These are phyloP conservation scores for Leptodactylus fallax DNA, from an alignment of 2,797 vertebrate genomes.

Conservation along the genomic window DNA sequence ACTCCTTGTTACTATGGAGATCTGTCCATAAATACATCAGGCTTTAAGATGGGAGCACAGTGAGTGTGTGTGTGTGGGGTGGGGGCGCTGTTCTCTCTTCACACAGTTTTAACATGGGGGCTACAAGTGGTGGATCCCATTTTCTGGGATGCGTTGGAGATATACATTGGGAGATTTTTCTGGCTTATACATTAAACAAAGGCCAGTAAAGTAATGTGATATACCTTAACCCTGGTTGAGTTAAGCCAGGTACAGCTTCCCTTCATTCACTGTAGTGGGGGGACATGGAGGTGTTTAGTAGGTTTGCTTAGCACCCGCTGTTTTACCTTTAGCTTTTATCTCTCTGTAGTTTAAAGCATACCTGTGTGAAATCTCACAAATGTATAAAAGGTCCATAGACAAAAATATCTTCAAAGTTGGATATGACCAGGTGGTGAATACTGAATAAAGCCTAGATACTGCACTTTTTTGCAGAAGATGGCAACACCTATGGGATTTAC, in stretches of 20 bases:
- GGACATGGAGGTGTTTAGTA: too few relatives aligned
- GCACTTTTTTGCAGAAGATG: neutral
- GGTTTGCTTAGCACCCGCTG: neutral
- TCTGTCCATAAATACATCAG: too few relatives aligned
- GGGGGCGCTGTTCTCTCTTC: too few relatives aligned
- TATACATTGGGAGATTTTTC: neutral
- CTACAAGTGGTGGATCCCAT: too few relatives aligned
- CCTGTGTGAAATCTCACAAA: neutral
- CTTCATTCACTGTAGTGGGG: neutral
- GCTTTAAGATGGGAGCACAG: too few relatives aligned
- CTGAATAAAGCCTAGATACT: neutral
- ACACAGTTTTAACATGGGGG: too few relatives aligned
- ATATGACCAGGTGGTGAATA: neutral
- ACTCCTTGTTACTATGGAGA: too few relatives aligned
- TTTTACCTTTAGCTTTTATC: neutral
- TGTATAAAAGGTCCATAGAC: neutral
- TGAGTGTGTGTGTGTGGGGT: too few relatives aligned
- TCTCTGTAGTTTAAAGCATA: neutral
- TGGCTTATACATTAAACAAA: too few relatives aligned
- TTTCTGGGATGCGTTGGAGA: too few relatives aligned
- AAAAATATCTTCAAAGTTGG: neutral
- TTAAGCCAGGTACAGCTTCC: neutral
- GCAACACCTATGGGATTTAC: constrained; percentile 2
- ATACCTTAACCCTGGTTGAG: too few relatives aligned
- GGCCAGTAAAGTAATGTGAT: too few relatives aligned